A percentile compares a stretch with the other conserved stretches of the same genome.
Evolutionary conservation across 2,888 invertebrate species (phyloP).

Genomic region (Elegia similella): DNA sequence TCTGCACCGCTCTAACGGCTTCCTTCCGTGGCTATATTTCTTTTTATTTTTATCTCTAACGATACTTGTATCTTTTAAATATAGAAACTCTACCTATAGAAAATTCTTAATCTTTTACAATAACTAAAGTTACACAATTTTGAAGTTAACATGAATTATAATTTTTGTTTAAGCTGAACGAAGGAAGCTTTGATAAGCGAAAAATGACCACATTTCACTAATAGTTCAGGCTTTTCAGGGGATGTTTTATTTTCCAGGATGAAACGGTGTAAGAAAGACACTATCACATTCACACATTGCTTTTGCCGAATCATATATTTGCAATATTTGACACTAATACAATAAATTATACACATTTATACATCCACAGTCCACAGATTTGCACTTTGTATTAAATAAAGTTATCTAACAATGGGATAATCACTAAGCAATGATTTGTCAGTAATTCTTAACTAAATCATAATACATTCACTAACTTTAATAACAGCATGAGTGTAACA

Average conservation of each 20-base stretch:
- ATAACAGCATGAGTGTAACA: conserved; percentile 54
- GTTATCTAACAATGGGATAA: not conserved
- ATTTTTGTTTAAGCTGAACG: not conserved
- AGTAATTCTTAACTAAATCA: not conserved
- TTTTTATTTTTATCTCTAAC: not conserved
- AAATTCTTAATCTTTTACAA: not conserved
- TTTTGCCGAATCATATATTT: conserved; percentile 23
- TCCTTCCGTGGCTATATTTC: conserved; percentile 24
- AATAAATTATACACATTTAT: conserved; percentile 18
- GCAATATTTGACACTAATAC: conserved; percentile 21
- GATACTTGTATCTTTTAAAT: not conserved
- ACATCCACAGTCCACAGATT: conserved; percentile 21
- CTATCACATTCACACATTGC: conserved; percentile 23
- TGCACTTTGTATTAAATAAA: conserved; percentile 19
- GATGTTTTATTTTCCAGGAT: conserved; percentile 1
- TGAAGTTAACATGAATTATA: not conserved
- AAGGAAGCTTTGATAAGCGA: conserved; percentile 12
- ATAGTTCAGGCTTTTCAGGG: conserved; percentile 7
- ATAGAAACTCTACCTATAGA: not conserved
- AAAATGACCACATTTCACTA: conserved; percentile 13
- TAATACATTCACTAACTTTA: conserved; percentile 27
- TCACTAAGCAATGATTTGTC: not conserved
- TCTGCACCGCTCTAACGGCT: conserved; percentile 50
- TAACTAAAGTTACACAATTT: not conserved
- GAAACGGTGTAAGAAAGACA: conserved; percentile 6